Base-by-base conservation (phyloP, 2,113 vertebrate genomes). In the Rostratula benghalensis region DNA sequence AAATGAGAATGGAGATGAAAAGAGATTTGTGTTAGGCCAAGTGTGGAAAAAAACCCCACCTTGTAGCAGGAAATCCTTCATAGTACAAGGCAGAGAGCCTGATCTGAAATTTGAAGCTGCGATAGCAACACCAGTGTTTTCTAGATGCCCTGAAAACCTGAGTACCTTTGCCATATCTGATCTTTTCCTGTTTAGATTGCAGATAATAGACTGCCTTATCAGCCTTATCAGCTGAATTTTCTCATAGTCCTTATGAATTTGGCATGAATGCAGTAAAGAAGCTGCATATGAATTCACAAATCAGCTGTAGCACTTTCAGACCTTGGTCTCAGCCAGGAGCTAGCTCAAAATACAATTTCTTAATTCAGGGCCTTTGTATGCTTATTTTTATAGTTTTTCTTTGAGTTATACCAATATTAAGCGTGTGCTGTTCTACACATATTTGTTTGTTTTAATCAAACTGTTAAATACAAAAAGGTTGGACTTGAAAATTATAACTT, bases 21-120 rank as follows among this genome's bases (percentile, higher is more conserved):
- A 54, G 31, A 45, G 65, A 69, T 43, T 53, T 54, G 7, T 46
- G 9, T 56, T 69, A 28, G 24, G 12, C 48, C 64, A 83, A 71
- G 15, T 23, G 19, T n/a, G 41, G 30, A 3, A 51, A n/a, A 77
- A 2, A 77, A 1, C 0, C 1, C 8, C 39, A 33, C 6, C 31
- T 74, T 46, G 28, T 28, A 71, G 23, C 30, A 46, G 9, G 53
- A 79, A 57, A 65, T 28, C 79, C n/a, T 73, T 54, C 33, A 23
- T 7, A 48, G 24, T 25, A 74, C 21, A 63, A 87, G 28, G 69
- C 53, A 84, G 53, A 77, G 19, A 39, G 30, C 33, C 76, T 81
- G 61, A 43, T 33, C 30, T 86, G 83, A 81, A 83, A 84, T 68
- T 43, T 82, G 76, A 75, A 83, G 64, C 56, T 67, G 35, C 27